Evolutionary conservation across 2,113 vertebrate genomes (phyloP).

Genomic region (Rallus limicola): DNA sequence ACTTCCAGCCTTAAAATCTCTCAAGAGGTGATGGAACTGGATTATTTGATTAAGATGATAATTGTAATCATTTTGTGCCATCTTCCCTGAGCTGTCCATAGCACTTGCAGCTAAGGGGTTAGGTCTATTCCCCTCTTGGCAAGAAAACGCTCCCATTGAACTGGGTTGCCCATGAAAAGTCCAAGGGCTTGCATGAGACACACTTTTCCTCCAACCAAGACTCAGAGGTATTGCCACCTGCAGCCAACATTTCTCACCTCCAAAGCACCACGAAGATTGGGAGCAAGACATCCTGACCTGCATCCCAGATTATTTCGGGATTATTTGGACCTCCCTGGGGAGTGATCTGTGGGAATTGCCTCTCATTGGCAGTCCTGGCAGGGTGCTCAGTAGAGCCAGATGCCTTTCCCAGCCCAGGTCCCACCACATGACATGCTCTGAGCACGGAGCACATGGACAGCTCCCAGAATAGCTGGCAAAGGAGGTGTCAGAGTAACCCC

Average conservation of each 20-base stretch:
- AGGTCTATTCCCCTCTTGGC: neutral
- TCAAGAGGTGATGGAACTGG: neutral
- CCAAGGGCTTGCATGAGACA: neutral
- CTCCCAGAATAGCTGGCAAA: neutral
- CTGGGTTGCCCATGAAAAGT: neutral
- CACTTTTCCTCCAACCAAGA: neutral
- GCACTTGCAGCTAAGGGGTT: neutral
- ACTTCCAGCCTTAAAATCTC: neutral
- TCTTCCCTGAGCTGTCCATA: neutral
- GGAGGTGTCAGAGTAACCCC: neutral
- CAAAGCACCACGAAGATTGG: neutral
- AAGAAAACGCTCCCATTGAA: neutral
- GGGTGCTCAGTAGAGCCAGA: neutral
- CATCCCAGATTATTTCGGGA: neutral
- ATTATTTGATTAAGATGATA: neutral
- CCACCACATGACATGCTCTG: accelerated
- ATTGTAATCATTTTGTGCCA: neutral
- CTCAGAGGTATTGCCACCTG: neutral
- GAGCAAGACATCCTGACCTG: neutral
- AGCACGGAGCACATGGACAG: accelerated
- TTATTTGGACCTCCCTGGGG: neutral
- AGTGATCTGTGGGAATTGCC: neutral
- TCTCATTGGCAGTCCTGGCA: neutral
- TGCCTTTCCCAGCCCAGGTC: neutral
- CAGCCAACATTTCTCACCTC: neutral